Evolutionary conservation across 2,113 vertebrate species (phyloP), one percentile per base, ranked within the genome.

Genomic region (Lampris incognitus): DNA sequence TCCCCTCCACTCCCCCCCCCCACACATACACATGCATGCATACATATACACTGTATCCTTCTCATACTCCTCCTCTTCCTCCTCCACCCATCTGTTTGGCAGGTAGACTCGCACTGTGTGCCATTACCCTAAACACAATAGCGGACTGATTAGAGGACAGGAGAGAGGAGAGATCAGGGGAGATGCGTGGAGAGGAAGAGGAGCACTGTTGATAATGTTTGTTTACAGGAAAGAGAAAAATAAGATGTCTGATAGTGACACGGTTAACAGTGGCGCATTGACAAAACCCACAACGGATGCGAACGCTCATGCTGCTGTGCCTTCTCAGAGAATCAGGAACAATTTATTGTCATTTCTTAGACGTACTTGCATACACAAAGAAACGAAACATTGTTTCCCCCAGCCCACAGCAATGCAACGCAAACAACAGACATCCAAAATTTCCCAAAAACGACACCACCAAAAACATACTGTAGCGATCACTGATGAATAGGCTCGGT

Each of bases 121-220:
- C 67, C 2, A 69, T 69, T 72, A 3, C 40, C 0, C 1, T 80
- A 41, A 48, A 73, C 83, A 90, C 82, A 90, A 85, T 78, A 63
- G 64, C 10, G 6, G 2, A 2, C 48, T 89, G 87, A 90, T 88
- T 87, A 87, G 60, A 89, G 64, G 51, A n/a, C 61, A 24, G n/a
- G 6, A 56, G 50, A 55, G 68, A 67, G 7, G 44, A 41, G 48
- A 69, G 75, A 82, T 72, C 39, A 7, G 46, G 41, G 55, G 13
- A 58, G 68, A 83, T 60, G 48, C 64, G 55, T 1, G 0, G 11
- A 73, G 69, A 87, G 72, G 79, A 86, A 60, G 72, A 74, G 55
- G 2, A 6, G 40, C 1, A 9, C 0, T 49, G 62, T 63, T 44
- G 76, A 57, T 52, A 67, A 69, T 69, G 81, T 85, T 84, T 85